Evolutionary conservation across 2,113 vertebrate genomes (phyloP), one percentile per base, ranked within the genome.

Genomic region (Indicator indicator): DNA sequence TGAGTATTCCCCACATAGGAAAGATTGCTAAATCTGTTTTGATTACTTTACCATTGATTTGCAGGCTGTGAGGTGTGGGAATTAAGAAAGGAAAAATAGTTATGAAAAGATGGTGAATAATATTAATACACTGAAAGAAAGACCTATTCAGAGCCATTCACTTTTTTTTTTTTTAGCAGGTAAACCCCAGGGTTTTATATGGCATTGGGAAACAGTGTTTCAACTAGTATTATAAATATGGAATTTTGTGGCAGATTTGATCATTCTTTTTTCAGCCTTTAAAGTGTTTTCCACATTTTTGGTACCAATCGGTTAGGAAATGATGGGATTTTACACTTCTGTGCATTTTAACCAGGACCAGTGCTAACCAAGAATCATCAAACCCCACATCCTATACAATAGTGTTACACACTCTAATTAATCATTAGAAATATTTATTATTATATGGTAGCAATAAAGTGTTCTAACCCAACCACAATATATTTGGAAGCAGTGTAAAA

Each of bases 1-100:
- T 58, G 90, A 52, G 54, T 79, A 89, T 80, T 73, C 16, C 48
- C 38, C n/a, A 12, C 48, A 68, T 16, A 79, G 60, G 82, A 89
- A 90, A 85, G 24, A 69, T 75, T 89, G 48, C 59, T 63, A 70
- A 91, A 81, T 82, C 71, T 46, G 6, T 88, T 94, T 85, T 91
- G 27, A 82, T 91, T 91, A 42, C 50, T 90, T 71, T 69, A 40
- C 56, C 42, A 59, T 68, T 86, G 52, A 73, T 83, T 80, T 89
- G 65, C 32, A 86, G 59, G 68, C 36, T 73, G 58, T 33, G 28
- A 77, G n/a, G 23, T 74, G 65, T 38, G 78, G 38, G 30, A 78
- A 73, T 63, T 81, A 78, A 56, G 30, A 59, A 70, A 75, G 24
- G 36, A 4, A 89, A 93, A 88, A 69, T 18, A 65, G 10, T 63